A percentile compares a stretch with the other conserved stretches of the same genome.
These are phyloP conservation scores for Hippocampus guttulatus DNA, from an alignment of 2,113 vertebrate genomes.

Conservation along the genomic window DNA sequence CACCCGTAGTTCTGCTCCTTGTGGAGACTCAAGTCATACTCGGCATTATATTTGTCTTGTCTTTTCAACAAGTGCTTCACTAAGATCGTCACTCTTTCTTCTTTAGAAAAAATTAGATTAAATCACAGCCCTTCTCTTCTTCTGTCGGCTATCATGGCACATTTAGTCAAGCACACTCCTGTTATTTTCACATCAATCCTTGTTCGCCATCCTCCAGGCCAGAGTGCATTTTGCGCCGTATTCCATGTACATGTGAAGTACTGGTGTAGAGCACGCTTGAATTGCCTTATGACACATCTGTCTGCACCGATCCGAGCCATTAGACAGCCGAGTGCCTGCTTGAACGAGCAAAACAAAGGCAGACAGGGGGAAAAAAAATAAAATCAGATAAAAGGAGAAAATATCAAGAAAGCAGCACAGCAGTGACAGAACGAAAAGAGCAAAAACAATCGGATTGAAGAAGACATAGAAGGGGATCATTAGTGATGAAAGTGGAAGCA, in stretches of 20 bases:
- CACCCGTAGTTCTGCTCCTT: too few species aligned
- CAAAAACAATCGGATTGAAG: not conserved
- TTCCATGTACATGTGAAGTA: slow-evolving; percentile 19
- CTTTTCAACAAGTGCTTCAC: not conserved
- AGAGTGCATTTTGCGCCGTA: slow-evolving; percentile 5
- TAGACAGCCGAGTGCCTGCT: slow-evolving; percentile 59
- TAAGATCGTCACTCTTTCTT: not conserved
- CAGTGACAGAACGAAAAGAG: slow-evolving; percentile 8
- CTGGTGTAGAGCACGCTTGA: slow-evolving; percentile 15
- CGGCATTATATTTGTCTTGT: not conserved
- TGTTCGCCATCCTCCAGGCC: slow-evolving; percentile 18
- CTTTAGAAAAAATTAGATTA: not conserved
- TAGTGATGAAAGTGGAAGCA: not conserved
- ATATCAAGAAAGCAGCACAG: slow-evolving; percentile 18
- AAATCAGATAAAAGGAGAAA: slow-evolving; percentile 27
- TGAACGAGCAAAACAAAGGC: slow-evolving; percentile 40
- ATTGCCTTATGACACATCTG: slow-evolving; percentile 58
- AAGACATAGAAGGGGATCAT: not conserved
- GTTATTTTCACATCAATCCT: slow-evolving; percentile 16
- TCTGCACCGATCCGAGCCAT: slow-evolving; percentile 60
- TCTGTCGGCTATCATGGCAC: not conserved
- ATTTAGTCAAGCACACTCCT: slow-evolving; percentile 18
- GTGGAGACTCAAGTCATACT: too few species aligned
- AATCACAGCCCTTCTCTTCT: not conserved
- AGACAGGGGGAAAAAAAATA: slow-evolving; percentile 1